Evolutionary conservation across 2,888 invertebrate species (phyloP).

Genomic region (Thymelicus lineola): DNA sequence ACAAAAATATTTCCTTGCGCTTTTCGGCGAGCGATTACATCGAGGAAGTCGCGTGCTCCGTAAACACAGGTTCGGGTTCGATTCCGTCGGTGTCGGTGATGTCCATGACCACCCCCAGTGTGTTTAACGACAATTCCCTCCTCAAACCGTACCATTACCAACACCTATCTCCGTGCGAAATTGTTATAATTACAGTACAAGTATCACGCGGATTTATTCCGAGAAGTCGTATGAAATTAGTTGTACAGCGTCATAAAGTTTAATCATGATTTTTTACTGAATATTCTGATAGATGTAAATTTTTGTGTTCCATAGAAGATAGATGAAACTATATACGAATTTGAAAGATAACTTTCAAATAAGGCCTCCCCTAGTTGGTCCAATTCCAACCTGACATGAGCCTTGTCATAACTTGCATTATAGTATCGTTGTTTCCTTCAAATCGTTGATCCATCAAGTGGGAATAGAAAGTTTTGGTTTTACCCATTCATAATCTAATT

Average conservation of each 20-base stretch:
- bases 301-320: no score
- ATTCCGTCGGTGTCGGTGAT: slow-evolving; percentile 51
- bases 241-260: slow-evolving; percentile 9
- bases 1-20: slow-evolving; percentile 42
- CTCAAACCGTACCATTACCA: slow-evolving; percentile 17
- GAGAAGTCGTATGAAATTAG: slow-evolving; percentile 6
- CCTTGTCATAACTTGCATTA: no score
- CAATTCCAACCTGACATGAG: no score
- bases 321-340: no score
- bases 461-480: no score
- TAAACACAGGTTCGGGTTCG: slow-evolving; percentile 55
- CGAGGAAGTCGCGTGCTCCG: slow-evolving; percentile 69
- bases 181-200: slow-evolving; percentile 13
- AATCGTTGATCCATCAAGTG: no score
- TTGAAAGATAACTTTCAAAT: no score
- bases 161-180: slow-evolving; percentile 17
- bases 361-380: no score
- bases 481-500: no score
- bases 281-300: no score
- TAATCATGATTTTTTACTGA: neutral
- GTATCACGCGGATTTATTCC: slow-evolving; percentile 15
- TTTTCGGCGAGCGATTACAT: slow-evolving; percentile 53
- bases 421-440: no score
- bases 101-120: slow-evolving; percentile 49
- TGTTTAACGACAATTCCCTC: slow-evolving; percentile 51